Base-by-base conservation (phyloP, 1,140 invertebrate genomes). In the Drosophila cardini region DNA sequence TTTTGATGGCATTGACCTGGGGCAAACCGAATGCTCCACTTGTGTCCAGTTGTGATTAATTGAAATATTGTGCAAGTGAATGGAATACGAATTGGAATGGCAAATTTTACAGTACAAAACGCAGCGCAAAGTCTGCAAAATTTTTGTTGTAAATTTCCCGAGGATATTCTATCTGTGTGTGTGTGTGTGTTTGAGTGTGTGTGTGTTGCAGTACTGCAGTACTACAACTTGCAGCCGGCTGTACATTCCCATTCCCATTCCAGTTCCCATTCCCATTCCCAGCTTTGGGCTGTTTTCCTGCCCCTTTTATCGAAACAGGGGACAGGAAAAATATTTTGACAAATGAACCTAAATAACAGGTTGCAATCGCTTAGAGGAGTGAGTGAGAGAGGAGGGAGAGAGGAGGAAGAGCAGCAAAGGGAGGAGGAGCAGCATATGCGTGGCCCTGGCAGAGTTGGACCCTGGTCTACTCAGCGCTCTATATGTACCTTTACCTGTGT, bases 321-420 rank as follows among this genome's bases (percentile, higher is more conserved):
- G 65, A 90, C 78, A 89, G 80, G 80, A 89, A 89, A 89, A 89
- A 86, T 89, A 91, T 91, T 92, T 92, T 92, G 91, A 92, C 91
- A 92, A 92, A 92, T 92, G 91, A 92, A 92, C 74, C 82, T 77
- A 92, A 92, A 92, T 92, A 92, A 92, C 91, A 92, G 91, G 91
- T 91, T 92, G 89, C 87, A 86, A 87, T 86, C 76, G 81, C 76
- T 90, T 70, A 67, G 73, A 62, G 58, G 52, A 69, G 38, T 45
- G 15, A 34, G 18, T 13, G 50, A 11, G 32, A n/a, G 18, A 34
- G 46, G 18, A 45, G 30, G 63, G 34, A 7, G 32, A 61, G 50
- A n/a, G 52, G 52, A 68, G 48, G 10, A 52, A 18, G 32, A 43
- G 53, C 13, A 2, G 30, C 10, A 26, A 18, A 21, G n/a, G 43